Percentiles rank a stretch among this genome's conserved stretches.
Conservation (phyloP, 2,113 vertebrate genomes). For the Apistogramma diplotaenia region DNA sequence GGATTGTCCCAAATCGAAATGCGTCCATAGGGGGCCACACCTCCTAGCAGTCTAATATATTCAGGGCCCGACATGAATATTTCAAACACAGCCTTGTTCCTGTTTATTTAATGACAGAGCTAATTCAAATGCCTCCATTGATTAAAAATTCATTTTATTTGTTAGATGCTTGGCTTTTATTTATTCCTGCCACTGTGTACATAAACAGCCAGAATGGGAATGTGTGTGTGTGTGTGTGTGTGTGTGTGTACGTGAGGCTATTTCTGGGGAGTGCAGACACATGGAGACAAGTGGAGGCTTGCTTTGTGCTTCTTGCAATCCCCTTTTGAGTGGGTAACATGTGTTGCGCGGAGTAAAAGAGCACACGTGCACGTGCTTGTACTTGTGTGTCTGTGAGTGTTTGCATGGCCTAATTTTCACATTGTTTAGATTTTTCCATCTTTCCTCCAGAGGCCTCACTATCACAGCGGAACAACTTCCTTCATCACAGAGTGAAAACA, state of each 20-base stretch:
- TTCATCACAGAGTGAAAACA: constrained; percentile 56
- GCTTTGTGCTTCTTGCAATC: constrained; percentile 28
- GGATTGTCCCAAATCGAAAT: constrained; percentile 63
- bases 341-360: not conserved
- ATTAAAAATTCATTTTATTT: constrained; percentile 78
- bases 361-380: constrained; percentile 6
- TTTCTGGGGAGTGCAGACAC: constrained; percentile 1
- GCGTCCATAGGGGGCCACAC: constrained; percentile 48
- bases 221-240: not conserved
- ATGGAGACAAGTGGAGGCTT: constrained; percentile 23
- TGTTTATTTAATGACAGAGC: constrained; percentile 73
- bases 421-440: constrained; percentile 68
- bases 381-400: constrained; percentile 24
- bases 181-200: constrained; percentile 42
- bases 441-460: constrained; percentile 68
- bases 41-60: constrained; percentile 56
- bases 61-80: constrained; percentile 68
- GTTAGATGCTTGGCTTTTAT: constrained; percentile 62
- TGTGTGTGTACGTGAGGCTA: not conserved
- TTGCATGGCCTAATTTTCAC: constrained; percentile 70
- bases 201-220: constrained; percentile 21
- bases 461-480: constrained; percentile 67
- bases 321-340: constrained; percentile 16
- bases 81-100: constrained; percentile 63
- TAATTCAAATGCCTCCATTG: constrained; percentile 68